Base-by-base conservation (phyloP, 2,888 invertebrate species). In the Drosophila cognata region DNA sequence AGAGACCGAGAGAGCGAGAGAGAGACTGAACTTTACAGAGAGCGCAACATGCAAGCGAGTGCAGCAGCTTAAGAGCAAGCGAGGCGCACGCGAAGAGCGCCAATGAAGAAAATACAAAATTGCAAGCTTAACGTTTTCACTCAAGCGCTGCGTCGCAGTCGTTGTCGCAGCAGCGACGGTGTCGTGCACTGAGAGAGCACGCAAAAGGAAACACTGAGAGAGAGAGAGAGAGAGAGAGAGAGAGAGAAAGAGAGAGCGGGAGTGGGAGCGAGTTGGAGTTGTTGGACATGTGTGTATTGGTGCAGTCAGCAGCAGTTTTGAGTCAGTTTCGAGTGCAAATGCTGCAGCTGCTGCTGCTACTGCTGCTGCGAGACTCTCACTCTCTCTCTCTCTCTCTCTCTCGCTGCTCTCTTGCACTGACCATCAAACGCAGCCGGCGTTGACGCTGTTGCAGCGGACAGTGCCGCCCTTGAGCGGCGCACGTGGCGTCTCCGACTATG, bases 401-500 rank as follows among this genome's bases (percentile, higher is more conserved):
- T 36, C 35, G 18, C 6, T 35, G 25, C 16, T 53, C 25, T 35
- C 18, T 35, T 18, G n/a, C 56, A 56, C 57, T 57, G 57, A 43
- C 57, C 57, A 43, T 13, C 43, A 58, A 31, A 58, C 46, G 46
- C 58, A 58, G 58, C 43, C 48, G 58, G 48, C 48, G 58, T 48
- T 61, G 67, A 48, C 48, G 35, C 46, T 58, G 57, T 13, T 53
- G 61, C 65, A 57, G 64, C 50, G 71, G 62, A 46, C 74, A 41
- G 63, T 55, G 62, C 41, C 21, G 53, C 52, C 52, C 35, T 66
- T 33, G 60, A 66, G 67, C 73, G 83, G 86, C 78, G 87, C 84
- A 88, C 84, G 89, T 88, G 89, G 89, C 87, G 72, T 63, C 74
- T 63, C 66, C 52, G 62, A 79, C 81, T 62, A 48, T 77, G 67